Conservation (phyloP, 23 tunicate species). For the Phallusia fumigata region DNA sequence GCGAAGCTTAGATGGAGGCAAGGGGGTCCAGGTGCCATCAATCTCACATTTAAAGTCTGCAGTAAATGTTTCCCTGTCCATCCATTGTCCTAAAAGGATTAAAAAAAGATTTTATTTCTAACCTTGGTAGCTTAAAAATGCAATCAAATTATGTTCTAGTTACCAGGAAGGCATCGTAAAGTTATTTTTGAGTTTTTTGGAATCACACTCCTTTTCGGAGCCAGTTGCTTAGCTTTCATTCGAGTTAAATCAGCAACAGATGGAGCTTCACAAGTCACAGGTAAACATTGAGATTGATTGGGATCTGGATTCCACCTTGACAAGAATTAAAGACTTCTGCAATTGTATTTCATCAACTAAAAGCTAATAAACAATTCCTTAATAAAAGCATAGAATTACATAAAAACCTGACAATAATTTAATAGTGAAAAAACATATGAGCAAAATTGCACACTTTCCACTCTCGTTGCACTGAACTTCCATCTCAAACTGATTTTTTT, state of each 20-base stretch:
- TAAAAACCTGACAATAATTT: too few species aligned
- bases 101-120: too few species aligned
- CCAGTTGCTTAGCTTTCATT: constrained; percentile 15
- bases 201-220: not conserved
- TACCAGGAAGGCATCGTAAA: constrained; percentile 38
- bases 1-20: constrained; percentile 21
- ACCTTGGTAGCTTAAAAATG: too few species aligned
- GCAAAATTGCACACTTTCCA: constrained; percentile 33
- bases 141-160: not conserved
- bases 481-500: constrained; percentile 6
- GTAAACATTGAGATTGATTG: not conserved
- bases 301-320: constrained; percentile 69
- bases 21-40: constrained; percentile 63
- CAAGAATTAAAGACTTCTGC: too few species aligned
- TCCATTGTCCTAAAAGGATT: constrained; percentile 58
- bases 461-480: constrained; percentile 25
- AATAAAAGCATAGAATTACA: too few species aligned
- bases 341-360: too few species aligned
- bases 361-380: too few species aligned
- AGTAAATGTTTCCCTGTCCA: constrained; percentile 38
- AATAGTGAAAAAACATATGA: not conserved
- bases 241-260: not conserved
- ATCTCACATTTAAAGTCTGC: constrained; percentile 39
- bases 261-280: constrained; percentile 30
- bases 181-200: constrained; percentile 8